phyloP scores from a whole-genome alignment of 2,113 vertebrate genomes.

The Plotosus lineatus region DNA sequence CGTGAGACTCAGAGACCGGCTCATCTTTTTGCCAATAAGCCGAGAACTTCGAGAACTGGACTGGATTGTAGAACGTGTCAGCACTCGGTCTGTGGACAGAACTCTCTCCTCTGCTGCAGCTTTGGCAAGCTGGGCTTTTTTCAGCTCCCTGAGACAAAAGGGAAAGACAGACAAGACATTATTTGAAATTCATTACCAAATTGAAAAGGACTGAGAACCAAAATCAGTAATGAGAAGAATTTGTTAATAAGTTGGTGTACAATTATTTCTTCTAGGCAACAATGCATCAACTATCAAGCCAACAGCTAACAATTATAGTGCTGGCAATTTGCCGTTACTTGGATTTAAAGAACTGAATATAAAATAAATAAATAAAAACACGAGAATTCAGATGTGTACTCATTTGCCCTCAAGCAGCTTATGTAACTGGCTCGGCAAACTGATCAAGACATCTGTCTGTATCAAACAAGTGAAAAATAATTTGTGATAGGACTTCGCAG shows the following conservation, averaged over 20 bases:
- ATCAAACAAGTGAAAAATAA: neutral
- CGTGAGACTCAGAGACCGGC: slow-evolving; percentile 92
- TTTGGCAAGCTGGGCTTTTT: slow-evolving; percentile 95
- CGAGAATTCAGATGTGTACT: neutral
- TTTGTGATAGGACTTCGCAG: neutral
- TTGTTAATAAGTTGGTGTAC: too few species aligned
- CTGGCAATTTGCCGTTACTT: too few species aligned
- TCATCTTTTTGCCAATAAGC: slow-evolving; percentile 97
- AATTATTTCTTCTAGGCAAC: neutral
- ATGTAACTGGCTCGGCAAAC: neutral
- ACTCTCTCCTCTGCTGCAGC: slow-evolving; percentile 90
- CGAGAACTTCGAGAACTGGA: slow-evolving; percentile 79
- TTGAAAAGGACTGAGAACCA: neutral
- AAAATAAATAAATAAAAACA: neutral
- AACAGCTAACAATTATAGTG: neutral
- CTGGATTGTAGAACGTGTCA: slow-evolving; percentile 89
- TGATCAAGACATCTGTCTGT: neutral
- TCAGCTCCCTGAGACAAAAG: slow-evolving; percentile 82
- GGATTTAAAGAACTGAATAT: neutral
- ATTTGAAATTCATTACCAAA: neutral
- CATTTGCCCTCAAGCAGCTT: neutral
- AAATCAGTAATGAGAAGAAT: too few species aligned
- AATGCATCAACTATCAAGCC: neutral
- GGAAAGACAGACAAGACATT: neutral
- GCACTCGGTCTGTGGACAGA: slow-evolving; percentile 84